These are phyloP conservation scores for Thalassoma bifasciatum DNA, from an alignment of 2,113 vertebrate species.

Conservation along the genomic window DNA sequence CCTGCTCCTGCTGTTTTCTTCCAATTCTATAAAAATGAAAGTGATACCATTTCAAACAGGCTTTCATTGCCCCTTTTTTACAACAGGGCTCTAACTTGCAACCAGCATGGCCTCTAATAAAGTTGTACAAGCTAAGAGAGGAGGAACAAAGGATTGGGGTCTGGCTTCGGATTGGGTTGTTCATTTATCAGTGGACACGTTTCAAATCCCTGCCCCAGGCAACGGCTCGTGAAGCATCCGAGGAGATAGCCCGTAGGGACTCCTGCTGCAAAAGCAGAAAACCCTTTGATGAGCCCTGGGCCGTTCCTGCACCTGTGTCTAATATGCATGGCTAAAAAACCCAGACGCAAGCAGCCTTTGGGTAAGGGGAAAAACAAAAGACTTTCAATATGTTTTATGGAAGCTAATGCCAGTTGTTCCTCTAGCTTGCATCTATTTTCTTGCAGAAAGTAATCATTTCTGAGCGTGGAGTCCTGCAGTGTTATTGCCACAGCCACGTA, in stretches of 20 bases:
- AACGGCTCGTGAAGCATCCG: constrained; percentile 54
- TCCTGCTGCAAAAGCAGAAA: constrained; percentile 58
- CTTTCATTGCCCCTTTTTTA: constrained; percentile 51
- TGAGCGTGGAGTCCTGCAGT: neutral
- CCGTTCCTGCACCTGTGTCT: constrained; percentile 66
- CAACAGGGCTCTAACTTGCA: constrained; percentile 41
- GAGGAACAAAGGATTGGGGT: constrained; percentile 61
- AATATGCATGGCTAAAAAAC: constrained; percentile 62
- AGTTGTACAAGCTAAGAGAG: constrained; percentile 56
- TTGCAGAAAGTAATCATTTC: constrained; percentile 7
- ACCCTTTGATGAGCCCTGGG: constrained; percentile 64
- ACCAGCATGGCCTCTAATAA: constrained; percentile 67
- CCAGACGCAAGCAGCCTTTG: constrained; percentile 49
- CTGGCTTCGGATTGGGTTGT: constrained; percentile 40
- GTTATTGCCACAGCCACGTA: neutral
- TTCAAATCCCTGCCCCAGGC: constrained; percentile 74
- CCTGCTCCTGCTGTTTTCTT: constrained; percentile 4
- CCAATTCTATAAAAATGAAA: constrained; percentile 58
- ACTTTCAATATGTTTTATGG: constrained; percentile 24
- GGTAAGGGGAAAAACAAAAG: neutral
- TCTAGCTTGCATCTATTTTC: no score
- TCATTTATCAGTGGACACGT: constrained; percentile 77
- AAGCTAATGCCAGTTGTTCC: constrained; percentile 4
- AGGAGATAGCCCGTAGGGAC: constrained; percentile 61
- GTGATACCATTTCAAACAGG: constrained; percentile 44